Base-by-base conservation (phyloP, 2,888 invertebrate genomes). In the Caradrina clavipalpis region DNA sequence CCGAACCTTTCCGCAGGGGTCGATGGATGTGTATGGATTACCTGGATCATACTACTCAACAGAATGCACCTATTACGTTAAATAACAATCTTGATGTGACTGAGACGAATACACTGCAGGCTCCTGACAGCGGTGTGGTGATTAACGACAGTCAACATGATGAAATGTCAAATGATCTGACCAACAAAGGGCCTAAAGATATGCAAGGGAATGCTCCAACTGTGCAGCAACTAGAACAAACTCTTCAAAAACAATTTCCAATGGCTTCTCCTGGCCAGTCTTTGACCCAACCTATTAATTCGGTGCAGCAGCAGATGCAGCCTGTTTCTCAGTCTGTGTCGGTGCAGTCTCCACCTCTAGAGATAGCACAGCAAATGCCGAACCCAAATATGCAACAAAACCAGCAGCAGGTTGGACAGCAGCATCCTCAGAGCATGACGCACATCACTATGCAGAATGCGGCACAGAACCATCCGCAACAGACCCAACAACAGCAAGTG, bases 1-100 rank as follows among this genome's bases (percentile, higher is more conserved):
- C 98, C n/a, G 98, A 98, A 94, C 99, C 99, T 21, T 99, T 98
- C 90, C 97, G 98, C 84, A 97, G 99, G 69, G 99, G 99, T 35
- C 96, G 99, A 84, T 99, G 99, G 99, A 97, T 98, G 93, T 99
- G 99, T 93, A 98, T 98, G 97, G 99, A 99, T 93, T 99, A 98
- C 93, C 96, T 98, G 87, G 99, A 99, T 95, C 98, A 98, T 87
- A 97, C 98, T 59, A 96, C 97, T 69, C 96, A 96, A 83, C 96
- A 93, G 73, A 96, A 94, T 90, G 92, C 96, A 78, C 95, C 96
- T 39, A 93, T 95, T 21, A 94, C 93, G 49, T 90, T 95, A 84
- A 95, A 96, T 83, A 96, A 96, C 81, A 96, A 96, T 83, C 90
- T 95, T 83, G 96, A 96, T 88, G 91, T 93, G 61, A 89, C 92